Conservation (phyloP, 2,113 vertebrate species). For the Pelecanoides urinatrix region DNA sequence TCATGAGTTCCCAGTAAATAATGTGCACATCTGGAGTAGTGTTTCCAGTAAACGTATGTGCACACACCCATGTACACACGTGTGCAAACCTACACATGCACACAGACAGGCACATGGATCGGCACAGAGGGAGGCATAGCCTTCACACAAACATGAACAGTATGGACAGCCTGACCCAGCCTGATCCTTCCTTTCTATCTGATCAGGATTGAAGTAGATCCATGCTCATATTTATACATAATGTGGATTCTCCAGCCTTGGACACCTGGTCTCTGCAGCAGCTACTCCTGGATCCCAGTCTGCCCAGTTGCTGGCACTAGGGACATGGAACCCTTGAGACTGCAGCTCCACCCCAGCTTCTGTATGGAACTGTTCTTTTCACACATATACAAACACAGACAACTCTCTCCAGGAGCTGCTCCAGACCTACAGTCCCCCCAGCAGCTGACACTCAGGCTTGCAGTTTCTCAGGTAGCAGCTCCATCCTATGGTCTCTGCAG, state of each 20-base stretch:
- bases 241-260: not conserved
- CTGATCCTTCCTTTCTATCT: not conserved
- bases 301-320: not conserved
- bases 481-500: not conserved
- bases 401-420: not conserved
- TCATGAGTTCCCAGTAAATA: not conserved
- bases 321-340: not conserved
- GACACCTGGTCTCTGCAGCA: not conserved
- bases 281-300: not conserved
- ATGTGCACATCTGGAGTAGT: not conserved
- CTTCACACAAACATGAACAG: not conserved
- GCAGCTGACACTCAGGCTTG: accelerated
- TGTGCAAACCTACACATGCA: not conserved
- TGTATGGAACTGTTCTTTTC: not conserved
- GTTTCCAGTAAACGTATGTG: not conserved
- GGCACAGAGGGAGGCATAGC: not conserved
- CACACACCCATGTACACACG: not conserved
- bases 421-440: not conserved
- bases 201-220: not conserved
- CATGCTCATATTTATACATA: not conserved
- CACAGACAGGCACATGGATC: not conserved
- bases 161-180: not conserved
- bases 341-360: not conserved
- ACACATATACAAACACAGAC: not conserved
- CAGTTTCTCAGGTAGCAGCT: not conserved